A percentile compares a stretch with the other conserved stretches of the same genome.
Evolutionary conservation across 2,113 vertebrate species (phyloP).

Genomic region (Phyllopteryx taeniolatus): DNA sequence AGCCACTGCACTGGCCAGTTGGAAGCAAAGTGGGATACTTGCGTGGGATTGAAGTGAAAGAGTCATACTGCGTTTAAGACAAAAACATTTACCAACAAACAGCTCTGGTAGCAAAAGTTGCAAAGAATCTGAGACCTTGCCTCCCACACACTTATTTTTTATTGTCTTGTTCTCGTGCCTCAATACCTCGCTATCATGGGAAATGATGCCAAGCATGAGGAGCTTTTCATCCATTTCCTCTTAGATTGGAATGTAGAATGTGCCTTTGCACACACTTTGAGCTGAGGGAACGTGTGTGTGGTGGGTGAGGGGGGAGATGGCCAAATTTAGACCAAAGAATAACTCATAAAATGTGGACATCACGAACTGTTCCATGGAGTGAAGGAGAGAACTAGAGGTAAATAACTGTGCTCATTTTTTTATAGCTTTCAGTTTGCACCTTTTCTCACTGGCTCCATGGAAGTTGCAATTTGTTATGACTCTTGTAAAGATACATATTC

Average conservation of each 20-base stretch:
- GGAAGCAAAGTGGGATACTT: slow-evolving; percentile 1
- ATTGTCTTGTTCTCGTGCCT: slow-evolving; percentile 39
- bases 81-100: slow-evolving; percentile 27
- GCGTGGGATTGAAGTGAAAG: slow-evolving; percentile 22
- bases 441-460: slow-evolving; percentile 1
- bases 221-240: slow-evolving; percentile 52
- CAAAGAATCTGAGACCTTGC: slow-evolving; percentile 24
- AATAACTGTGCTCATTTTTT: slow-evolving; percentile 21
- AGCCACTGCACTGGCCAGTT: background rate
- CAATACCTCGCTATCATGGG: slow-evolving; percentile 43
- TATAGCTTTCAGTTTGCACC: slow-evolving; percentile 13
- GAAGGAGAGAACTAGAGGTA: slow-evolving; percentile 1
- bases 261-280: slow-evolving; percentile 26
- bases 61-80: slow-evolving; percentile 8
- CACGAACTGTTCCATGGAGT: slow-evolving; percentile 20
- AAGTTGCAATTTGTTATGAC: background rate
- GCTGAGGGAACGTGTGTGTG: background rate
- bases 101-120: slow-evolving; percentile 7
- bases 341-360: slow-evolving; percentile 16
- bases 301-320: slow-evolving; percentile 7
- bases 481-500: no score
- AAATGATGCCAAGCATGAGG: slow-evolving; percentile 49
- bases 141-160: slow-evolving; percentile 32
- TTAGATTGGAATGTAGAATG: slow-evolving; percentile 50
- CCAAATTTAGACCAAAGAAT: slow-evolving; percentile 19